Evolutionary conservation across 2,888 invertebrate genomes (phyloP), one percentile per base, ranked within the genome.

Genomic region (Netelia fuscicornis): DNA sequence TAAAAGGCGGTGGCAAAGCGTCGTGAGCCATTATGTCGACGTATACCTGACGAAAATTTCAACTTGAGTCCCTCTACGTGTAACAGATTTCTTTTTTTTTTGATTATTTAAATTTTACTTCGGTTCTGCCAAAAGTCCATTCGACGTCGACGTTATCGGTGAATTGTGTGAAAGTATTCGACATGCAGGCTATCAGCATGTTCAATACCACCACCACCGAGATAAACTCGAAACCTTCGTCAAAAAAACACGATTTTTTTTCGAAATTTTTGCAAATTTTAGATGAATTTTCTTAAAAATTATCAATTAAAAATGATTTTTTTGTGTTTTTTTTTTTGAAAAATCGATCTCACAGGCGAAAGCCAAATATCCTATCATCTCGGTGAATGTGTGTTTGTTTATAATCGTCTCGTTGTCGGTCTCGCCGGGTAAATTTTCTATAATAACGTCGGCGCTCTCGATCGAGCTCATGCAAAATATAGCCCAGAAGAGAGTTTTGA

Each of bases 141-240:
- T 97, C 97, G 2, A 96, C 95, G 87, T 96, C 96, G 64, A 96
- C 95, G 90, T 96, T 96, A 86, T 96, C 96, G 20, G 95, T 95
- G 60, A 97, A 96, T 88, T 95, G 95, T 92, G 96, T 96, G 90
- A 96, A 97, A 0, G 97, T 96, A 87, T 96, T 96, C 1, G 97
- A 96, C 96, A 97, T 97, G 23, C 97, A 97, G n/a, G 97, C 97
- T 89, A 97, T 96, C 83, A 96, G 93, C 97, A 97, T 97, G 92
- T 97, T 97, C 86, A 97, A 93, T 54, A 97, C 95, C 86, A 97
- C 96, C 87, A 97, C 95, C 80, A 97, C 96, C 78, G 96, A 95
- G 89, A 97, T 95, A 52, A 97, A 95, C 93, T 96, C 96, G 92
- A 96, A 97, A 84, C 92, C 94, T 76, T 68, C 2, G 44, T 13